Evolutionary conservation across 1,140 invertebrate genomes (phyloP).

Genomic region (Aphis craccivora): DNA sequence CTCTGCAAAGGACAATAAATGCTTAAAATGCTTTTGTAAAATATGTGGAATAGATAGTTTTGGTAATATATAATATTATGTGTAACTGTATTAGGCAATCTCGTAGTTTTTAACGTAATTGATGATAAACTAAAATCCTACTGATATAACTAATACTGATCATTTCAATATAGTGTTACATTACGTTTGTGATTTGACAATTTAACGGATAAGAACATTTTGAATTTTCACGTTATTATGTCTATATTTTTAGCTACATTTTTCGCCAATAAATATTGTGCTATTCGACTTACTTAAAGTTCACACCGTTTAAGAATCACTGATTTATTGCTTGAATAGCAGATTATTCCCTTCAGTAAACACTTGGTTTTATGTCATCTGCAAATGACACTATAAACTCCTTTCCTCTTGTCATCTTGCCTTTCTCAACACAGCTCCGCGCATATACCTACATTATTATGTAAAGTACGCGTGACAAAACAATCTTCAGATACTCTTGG

Average conservation of each 20-base stretch:
- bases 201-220: not conserved
- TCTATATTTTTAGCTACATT: not conserved
- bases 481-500: not conserved
- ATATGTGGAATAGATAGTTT: not conserved
- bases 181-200: not conserved
- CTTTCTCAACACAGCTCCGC: not conserved
- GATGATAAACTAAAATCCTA: not conserved
- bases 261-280: not conserved
- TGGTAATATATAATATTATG: not conserved
- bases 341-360: not conserved
- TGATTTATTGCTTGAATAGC: constrained; percentile 23
- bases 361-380: constrained; percentile 31
- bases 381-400: constrained; percentile 32
- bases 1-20: not conserved
- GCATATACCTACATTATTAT: not conserved
- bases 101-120: not conserved
- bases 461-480: constrained; percentile 39
- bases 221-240: not conserved
- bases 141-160: not conserved
- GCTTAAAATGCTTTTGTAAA: not conserved
- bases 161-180: not conserved
- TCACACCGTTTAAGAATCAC: constrained; percentile 12
- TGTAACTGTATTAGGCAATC: not conserved
- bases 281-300: not conserved
- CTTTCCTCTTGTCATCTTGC: constrained; percentile 2